Evolutionary conservation across 35 echinoderm and acorn worm species (phyloP).

Genomic region (Amphiura filiformis): DNA sequence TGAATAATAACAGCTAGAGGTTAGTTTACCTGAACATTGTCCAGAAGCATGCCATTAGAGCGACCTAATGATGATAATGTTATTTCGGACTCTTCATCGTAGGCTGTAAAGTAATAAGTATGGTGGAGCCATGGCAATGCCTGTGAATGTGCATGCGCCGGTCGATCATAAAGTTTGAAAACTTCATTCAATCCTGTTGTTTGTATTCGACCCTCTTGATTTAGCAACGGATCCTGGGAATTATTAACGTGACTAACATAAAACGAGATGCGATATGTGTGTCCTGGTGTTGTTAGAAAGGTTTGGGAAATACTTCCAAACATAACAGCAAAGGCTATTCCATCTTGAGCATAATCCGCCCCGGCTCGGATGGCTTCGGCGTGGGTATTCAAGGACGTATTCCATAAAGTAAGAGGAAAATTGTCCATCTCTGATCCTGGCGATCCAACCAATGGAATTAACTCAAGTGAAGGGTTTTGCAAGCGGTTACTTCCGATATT

Average conservation of each 20-base stretch:
- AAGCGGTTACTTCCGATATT: not conserved
- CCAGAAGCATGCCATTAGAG: not conserved
- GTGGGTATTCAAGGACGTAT: not conserved
- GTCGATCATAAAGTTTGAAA: slow-evolving; percentile 28
- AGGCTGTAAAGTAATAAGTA: slow-evolving; percentile 10
- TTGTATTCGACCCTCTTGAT: slow-evolving; percentile 16
- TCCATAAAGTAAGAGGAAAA: not conserved
- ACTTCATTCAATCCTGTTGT: slow-evolving; percentile 5
- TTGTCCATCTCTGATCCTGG: not conserved
- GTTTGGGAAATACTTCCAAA: not conserved
- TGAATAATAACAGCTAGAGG: too few relatives aligned
- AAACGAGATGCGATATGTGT: not conserved
- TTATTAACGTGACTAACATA: not conserved
- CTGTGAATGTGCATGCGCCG: not conserved
- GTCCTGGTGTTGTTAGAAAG: not conserved
- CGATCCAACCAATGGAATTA: not conserved
- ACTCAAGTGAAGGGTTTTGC: slow-evolving; percentile 26
- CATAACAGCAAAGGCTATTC: not conserved
- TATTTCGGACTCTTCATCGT: not conserved
- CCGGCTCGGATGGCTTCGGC: not conserved
- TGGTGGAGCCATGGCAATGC: not conserved
- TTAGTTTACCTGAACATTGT: slow-evolving; percentile 10
- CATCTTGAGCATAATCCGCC: not conserved
- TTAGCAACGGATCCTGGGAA: slow-evolving; percentile 1
- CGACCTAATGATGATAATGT: not conserved